Evolutionary conservation across 1,140 invertebrate genomes (phyloP).

Genomic region (Conus ventricosus): DNA sequence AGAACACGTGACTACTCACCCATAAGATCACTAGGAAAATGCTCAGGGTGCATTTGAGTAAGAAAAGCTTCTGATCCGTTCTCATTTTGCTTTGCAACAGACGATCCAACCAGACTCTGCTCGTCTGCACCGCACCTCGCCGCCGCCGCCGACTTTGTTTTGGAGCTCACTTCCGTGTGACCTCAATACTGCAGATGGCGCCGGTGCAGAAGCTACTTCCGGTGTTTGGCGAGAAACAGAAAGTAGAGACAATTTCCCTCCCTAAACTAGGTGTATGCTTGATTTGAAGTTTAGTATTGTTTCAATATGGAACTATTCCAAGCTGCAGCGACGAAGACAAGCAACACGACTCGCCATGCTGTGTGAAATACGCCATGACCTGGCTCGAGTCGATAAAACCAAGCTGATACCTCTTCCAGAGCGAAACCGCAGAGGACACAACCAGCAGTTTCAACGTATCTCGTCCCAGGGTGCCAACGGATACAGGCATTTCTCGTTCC

Average conservation of each 20-base stretch:
- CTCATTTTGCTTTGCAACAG: constrained; percentile 42
- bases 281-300: too few relatives aligned
- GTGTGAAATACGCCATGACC: too few relatives aligned
- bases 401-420: too few relatives aligned
- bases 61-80: constrained; percentile 53
- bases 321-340: too few relatives aligned
- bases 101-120: constrained; percentile 7
- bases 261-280: too few relatives aligned
- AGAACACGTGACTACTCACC: constrained; percentile 34
- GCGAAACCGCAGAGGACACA: too few relatives aligned
- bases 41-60: constrained; percentile 39
- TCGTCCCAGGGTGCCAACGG: too few relatives aligned
- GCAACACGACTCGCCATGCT: too few relatives aligned
- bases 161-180: constrained; percentile 44
- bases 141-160: constrained; percentile 36
- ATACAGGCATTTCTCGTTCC: too few relatives aligned
- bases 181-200: constrained; percentile 41
- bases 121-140: neutral
- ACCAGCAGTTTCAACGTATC: too few relatives aligned
- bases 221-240: neutral
- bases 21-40: constrained; percentile 45
- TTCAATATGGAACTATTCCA: too few relatives aligned
- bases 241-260: neutral
- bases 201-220: constrained; percentile 9
- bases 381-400: too few relatives aligned